phyloP scores from a whole-genome alignment of 1,140 invertebrate genomes.

The Battus philenor region DNA sequence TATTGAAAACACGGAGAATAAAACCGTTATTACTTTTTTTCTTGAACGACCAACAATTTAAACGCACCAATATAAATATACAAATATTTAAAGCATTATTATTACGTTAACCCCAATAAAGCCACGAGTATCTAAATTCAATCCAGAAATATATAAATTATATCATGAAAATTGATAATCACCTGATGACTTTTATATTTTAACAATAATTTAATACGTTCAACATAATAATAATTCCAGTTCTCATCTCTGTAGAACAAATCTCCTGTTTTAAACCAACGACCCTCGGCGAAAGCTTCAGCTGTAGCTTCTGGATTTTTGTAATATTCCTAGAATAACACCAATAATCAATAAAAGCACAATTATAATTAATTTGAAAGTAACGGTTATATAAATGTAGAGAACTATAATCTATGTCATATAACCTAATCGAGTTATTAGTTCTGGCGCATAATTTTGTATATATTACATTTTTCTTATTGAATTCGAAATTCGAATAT shows the following conservation, averaged over 20 bases:
- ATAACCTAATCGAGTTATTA: too few relatives aligned
- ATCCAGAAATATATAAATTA: too few relatives aligned
- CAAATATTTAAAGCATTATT: too few relatives aligned
- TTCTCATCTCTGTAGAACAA: constrained; percentile 82
- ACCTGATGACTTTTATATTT: constrained; percentile 84
- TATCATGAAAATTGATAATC: too few relatives aligned
- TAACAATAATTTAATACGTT: constrained; percentile 83
- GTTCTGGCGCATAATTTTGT: neutral
- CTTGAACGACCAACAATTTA: too few relatives aligned
- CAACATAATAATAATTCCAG: constrained; percentile 79
- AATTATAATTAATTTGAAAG: neutral
- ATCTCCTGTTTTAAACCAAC: constrained; percentile 87
- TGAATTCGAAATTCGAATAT: neutral
- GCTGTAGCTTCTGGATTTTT: constrained; percentile 78
- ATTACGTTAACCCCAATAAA: too few relatives aligned
- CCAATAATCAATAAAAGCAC: neutral
- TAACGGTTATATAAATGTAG: neutral
- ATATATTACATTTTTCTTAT: neutral
- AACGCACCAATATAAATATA: too few relatives aligned
- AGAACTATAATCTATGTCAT: neutral
- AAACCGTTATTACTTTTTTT: too few relatives aligned
- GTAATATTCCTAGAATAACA: constrained; percentile 75
- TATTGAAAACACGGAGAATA: too few relatives aligned
- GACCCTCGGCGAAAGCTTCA: constrained; percentile 78
- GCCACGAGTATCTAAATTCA: too few relatives aligned